Base-by-base conservation (phyloP, 2,888 invertebrate species). In the Hydropsyche betteni region DNA sequence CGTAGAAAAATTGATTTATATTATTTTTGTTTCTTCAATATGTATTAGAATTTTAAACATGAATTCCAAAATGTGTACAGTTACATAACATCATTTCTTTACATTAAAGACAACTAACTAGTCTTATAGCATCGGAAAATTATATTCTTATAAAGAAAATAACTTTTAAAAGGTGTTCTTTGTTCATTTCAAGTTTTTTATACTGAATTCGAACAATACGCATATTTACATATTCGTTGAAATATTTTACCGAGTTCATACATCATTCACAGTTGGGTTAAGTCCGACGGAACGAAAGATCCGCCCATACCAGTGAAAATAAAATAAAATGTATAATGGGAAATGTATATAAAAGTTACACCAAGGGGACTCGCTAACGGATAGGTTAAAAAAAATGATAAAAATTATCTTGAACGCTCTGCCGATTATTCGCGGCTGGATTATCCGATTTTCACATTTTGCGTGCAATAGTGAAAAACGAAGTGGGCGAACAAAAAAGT, bases 211-310 rank as follows among this genome's bases (percentile, higher is more conserved):
- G 58, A 58, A 58, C 58, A 58, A 58, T 58, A 58, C 58, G 58
- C 58, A 24, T 58, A 58, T 58, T 58, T 58, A 58, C 58, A 58
- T 58, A 58, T 58, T 16, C 16, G 58, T 24, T 58, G 58, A 58
- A 58, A 58, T 24, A 24, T 24, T 58, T 16, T 16, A 8, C 8
- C 24, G 36, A 64, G 36, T 34, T 64, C 64, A 64, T 64, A 64
- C 64, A 64, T 64, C 64, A 64, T 64, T 64, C 64, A 64, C 64
- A 64, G 33, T 64, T 36, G 64, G 64, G 64, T 64, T 64, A 64
- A 36, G 36, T 64, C 64, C 64, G 64, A 33, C 64, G 64, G 58
- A 36, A 64, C 44, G 44, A 44, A 44, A 44, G 44, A 44, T 44
- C 44, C 44, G 3, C 44, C 44, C 44, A 10, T 8, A 44, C 64